phyloP scores from a whole-genome alignment of 1,140 invertebrate genomes.

The Bradynema listronoti region DNA sequence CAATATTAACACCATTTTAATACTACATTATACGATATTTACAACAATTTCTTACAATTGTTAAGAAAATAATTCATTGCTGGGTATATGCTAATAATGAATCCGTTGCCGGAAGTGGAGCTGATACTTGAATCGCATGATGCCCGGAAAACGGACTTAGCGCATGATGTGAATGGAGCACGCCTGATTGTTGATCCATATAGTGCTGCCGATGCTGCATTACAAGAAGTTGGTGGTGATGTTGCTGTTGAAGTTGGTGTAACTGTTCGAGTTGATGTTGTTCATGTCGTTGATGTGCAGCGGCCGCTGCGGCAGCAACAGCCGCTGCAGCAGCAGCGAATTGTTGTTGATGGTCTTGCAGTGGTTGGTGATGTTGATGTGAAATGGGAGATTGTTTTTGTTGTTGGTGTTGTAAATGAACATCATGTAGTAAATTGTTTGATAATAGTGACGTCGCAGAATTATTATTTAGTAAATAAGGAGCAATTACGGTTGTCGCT shows the following conservation, averaged over 20 bases:
- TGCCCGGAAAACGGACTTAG: neutral
- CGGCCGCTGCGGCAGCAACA: neutral
- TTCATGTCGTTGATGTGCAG: constrained; percentile 15
- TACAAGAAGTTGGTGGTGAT: constrained; percentile 1
- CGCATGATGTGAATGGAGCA: neutral
- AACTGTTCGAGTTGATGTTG: constrained; percentile 18
- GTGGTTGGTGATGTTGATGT: neutral
- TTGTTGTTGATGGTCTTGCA: constrained; percentile 4
- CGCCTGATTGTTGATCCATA: neutral
- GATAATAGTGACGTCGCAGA: too few species aligned
- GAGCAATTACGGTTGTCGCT: too few species aligned
- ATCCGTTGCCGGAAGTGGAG: neutral
- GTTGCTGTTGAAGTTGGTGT: constrained; percentile 13
- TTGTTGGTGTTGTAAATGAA: too few species aligned
- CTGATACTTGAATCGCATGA: neutral
- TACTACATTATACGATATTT: too few species aligned
- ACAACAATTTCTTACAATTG: too few species aligned
- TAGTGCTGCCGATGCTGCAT: constrained; percentile 3
- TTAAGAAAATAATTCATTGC: too few species aligned
- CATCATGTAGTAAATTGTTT: too few species aligned
- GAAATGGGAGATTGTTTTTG: too few species aligned
- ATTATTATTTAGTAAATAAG: too few species aligned
- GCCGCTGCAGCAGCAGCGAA: neutral
- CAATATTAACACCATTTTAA: too few species aligned
- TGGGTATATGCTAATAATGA: neutral